phyloP scores from a whole-genome alignment of 2,888 invertebrate genomes.

The Volucella inflata region DNA sequence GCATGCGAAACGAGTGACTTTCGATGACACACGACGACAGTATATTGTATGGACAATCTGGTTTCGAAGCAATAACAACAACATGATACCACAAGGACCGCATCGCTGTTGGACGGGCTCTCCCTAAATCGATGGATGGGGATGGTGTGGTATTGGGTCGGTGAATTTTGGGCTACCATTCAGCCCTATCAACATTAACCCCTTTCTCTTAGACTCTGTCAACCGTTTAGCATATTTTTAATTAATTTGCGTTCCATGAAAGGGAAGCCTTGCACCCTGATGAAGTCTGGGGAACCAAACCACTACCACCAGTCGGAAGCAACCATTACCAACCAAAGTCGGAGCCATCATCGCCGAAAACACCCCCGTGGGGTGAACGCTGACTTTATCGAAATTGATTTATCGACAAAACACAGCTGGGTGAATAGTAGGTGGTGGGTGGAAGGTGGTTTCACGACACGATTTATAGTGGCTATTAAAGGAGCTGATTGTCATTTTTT shows the following conservation, averaged over 20 bases:
- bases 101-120: constrained; percentile 3
- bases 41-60: constrained; percentile 58
- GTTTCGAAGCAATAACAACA: constrained; percentile 60
- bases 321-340: background rate
- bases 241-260: constrained; percentile 69
- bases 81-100: constrained; percentile 38
- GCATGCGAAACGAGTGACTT: constrained; percentile 65
- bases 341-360: constrained; percentile 33
- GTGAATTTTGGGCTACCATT: constrained; percentile 13
- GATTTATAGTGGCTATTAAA: constrained; percentile 81
- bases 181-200: constrained; percentile 4
- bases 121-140: background rate
- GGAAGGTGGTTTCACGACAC: constrained; percentile 19
- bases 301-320: constrained; percentile 33
- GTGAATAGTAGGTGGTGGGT: background rate
- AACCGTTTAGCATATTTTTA: constrained; percentile 75
- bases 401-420: constrained; percentile 74
- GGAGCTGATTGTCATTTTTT: constrained; percentile 79
- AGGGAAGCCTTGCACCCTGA: constrained; percentile 24
- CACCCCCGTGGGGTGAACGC: constrained; percentile 19
- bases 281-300: constrained; percentile 52
- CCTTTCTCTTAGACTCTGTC: constrained; percentile 39
- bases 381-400: constrained; percentile 74
- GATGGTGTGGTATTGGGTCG: background rate
- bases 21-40: constrained; percentile 68